Conservation (phyloP, 2,797 vertebrate genomes). For the Trachops cirrhosus region DNA sequence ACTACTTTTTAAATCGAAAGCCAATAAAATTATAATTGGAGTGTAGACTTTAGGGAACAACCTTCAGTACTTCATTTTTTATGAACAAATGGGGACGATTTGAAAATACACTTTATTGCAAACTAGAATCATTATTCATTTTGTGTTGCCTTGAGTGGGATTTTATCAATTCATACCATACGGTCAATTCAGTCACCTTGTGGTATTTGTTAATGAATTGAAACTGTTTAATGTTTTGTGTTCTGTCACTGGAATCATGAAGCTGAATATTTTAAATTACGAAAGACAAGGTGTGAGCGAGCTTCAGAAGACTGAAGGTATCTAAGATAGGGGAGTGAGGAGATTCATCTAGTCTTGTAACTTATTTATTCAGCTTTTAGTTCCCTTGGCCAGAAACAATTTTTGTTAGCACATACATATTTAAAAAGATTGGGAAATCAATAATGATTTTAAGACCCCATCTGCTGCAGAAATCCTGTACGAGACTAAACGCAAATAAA, state of each 20-base stretch:
- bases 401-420: constrained; percentile 72
- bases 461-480: constrained; percentile 48
- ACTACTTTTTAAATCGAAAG: neutral
- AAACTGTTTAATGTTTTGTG: constrained; percentile 65
- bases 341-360: constrained; percentile 16
- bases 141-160: constrained; percentile 22
- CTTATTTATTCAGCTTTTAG: constrained; percentile 61
- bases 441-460: constrained; percentile 27
- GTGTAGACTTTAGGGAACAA: neutral
- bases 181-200: constrained; percentile 63
- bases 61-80: neutral
- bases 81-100: neutral
- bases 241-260: constrained; percentile 61
- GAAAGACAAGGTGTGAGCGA: constrained; percentile 54
- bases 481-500: constrained; percentile 40
- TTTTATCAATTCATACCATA: constrained; percentile 55
- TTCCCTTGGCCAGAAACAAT: constrained; percentile 66
- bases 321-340: neutral
- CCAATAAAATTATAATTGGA: neutral
- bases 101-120: constrained; percentile 11
- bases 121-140: constrained; percentile 1
- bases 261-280: constrained; percentile 61
- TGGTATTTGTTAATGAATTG: constrained; percentile 44
- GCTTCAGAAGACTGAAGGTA: neutral
- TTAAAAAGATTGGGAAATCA: constrained; percentile 47